These are phyloP conservation scores for Nasonia vitripennis DNA, from an alignment of 1,140 invertebrate genomes.

Conservation along the genomic window DNA sequence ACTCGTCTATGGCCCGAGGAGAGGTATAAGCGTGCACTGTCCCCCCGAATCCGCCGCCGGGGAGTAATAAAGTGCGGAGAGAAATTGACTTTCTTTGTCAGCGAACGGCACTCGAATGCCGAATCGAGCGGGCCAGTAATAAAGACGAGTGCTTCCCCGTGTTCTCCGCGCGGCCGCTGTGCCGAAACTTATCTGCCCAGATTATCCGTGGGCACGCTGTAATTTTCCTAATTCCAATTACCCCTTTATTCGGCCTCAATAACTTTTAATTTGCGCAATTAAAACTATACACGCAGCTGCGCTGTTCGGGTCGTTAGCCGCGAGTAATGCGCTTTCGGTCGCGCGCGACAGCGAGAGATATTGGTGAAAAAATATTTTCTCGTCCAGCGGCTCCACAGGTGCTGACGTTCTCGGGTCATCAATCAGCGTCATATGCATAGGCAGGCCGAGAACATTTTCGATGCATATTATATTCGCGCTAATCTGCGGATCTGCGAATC, in stretches of 20 bases:
- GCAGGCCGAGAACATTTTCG: not conserved
- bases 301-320: not conserved
- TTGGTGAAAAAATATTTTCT: not conserved
- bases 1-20: too few species aligned
- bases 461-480: not conserved
- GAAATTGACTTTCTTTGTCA: constrained; percentile 15
- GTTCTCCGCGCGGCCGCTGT: not conserved
- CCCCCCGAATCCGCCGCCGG: not conserved
- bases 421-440: not conserved
- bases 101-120: constrained; percentile 10
- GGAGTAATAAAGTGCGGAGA: constrained; percentile 11
- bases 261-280: constrained; percentile 49
- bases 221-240: constrained; percentile 55
- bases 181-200: constrained; percentile 14
- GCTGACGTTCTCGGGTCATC: constrained; percentile 2
- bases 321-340: not conserved
- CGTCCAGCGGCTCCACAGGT: not conserved
- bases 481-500: not conserved
- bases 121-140: constrained; percentile 5
- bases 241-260: constrained; percentile 52
- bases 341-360: not conserved
- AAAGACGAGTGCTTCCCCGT: constrained; percentile 23
- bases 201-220: not conserved
- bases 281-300: not conserved
- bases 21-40: too few species aligned